phyloP scores from a whole-genome alignment of 2,797 vertebrate genomes.

The Fringilla coelebs region DNA sequence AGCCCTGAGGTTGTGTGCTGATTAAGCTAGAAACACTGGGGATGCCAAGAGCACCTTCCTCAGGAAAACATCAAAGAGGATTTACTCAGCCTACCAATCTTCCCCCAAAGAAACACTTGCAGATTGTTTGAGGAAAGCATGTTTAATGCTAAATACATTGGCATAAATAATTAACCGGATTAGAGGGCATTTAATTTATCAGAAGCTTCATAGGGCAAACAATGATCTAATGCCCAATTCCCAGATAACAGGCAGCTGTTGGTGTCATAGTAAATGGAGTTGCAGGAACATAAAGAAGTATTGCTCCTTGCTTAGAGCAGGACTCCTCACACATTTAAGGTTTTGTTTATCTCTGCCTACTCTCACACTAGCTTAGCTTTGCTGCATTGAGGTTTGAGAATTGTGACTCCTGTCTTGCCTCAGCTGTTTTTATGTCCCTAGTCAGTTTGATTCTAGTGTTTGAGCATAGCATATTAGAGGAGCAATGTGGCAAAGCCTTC shows the following conservation, averaged over 20 bases:
- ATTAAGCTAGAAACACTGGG: background rate
- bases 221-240: background rate
- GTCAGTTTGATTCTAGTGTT: background rate
- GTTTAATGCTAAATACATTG: background rate
- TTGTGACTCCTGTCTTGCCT: background rate
- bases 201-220: background rate
- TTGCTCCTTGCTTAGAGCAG: background rate
- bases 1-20: background rate
- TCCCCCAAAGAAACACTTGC: background rate
- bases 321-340: background rate
- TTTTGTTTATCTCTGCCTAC: background rate
- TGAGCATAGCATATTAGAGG: background rate
- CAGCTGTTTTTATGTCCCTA: background rate
- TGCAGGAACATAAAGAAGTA: background rate
- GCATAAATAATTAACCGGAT: background rate
- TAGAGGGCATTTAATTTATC: background rate
- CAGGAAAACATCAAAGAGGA: background rate
- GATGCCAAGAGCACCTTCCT: background rate
- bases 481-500: background rate
- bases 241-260: background rate
- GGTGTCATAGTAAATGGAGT: background rate
- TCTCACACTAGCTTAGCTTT: background rate
- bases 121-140: background rate
- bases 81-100: background rate
- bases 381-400: background rate